Percentiles rank a stretch among this genome's conserved stretches.
These are phyloP conservation scores for Rhorus exstirpatorius DNA, from an alignment of 2,888 invertebrate genomes.

Conservation along the genomic window DNA sequence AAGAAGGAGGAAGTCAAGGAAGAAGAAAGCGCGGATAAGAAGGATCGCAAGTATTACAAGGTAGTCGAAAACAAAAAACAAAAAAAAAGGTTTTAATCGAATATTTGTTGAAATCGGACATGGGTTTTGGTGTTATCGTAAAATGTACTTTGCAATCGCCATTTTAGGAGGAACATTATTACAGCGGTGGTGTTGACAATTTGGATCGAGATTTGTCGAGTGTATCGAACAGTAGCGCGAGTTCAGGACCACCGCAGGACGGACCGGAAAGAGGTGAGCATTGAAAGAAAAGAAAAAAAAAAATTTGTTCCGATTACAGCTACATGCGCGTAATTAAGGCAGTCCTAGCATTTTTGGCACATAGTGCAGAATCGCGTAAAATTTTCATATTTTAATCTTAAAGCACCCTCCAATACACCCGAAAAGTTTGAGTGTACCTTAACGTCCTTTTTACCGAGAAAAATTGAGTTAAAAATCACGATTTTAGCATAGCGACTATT, in stretches of 20 bases:
- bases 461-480: too few species aligned
- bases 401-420: too few species aligned
- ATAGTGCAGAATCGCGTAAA: too few species aligned
- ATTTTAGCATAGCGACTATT: too few species aligned
- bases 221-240: slow-evolving; percentile 86
- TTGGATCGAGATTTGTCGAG: slow-evolving; percentile 87
- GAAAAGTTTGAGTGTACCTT: too few species aligned
- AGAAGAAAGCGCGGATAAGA: slow-evolving; percentile 86
- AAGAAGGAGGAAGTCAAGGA: slow-evolving; percentile 87
- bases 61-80: slow-evolving; percentile 86
- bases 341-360: too few species aligned
- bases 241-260: slow-evolving; percentile 84
- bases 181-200: slow-evolving; percentile 86
- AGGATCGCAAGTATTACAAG: slow-evolving; percentile 88
- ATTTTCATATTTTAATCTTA: too few species aligned
- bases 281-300: background rate
- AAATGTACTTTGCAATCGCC: slow-evolving; percentile 31
- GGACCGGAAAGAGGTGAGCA: slow-evolving; percentile 87
- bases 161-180: slow-evolving; percentile 86
- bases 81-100: slow-evolving; percentile 84
- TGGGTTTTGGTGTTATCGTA: background rate
- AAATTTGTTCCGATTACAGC: background rate
- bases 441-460: too few species aligned
- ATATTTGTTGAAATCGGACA: too few species aligned
- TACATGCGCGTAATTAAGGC: too few species aligned